Percentiles rank a stretch among this genome's conserved stretches.
phyloP scores from a whole-genome alignment of 2,113 vertebrate genomes.

The Cyprinodon tularosa region DNA sequence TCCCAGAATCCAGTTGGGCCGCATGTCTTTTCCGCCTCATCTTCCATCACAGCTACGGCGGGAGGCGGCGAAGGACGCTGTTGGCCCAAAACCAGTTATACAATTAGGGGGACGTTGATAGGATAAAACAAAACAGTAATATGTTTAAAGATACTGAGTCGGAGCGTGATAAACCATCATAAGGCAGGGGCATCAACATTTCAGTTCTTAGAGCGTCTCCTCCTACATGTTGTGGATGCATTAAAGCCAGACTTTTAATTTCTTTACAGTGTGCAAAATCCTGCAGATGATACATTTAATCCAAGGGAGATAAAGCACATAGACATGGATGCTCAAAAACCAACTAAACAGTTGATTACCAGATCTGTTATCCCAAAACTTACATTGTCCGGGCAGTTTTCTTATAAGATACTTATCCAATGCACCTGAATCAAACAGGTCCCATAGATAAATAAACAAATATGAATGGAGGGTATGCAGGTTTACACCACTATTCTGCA shows the following conservation, averaged over 20 bases:
- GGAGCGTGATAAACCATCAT: not conserved
- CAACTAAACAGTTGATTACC: too few species aligned
- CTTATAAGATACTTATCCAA: not conserved
- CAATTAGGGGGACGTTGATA: not conserved
- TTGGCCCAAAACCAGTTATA: not conserved
- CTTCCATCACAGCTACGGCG: slow-evolving; percentile 84
- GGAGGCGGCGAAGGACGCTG: slow-evolving; percentile 85
- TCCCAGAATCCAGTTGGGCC: slow-evolving; percentile 95
- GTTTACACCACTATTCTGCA: not conserved
- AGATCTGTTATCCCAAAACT: too few species aligned
- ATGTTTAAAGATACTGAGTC: not conserved
- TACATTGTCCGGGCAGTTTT: not conserved
- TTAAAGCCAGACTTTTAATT: too few species aligned
- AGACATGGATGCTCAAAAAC: too few species aligned
- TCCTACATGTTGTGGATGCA: not conserved
- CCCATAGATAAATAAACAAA: too few species aligned
- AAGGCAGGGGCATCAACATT: not conserved
- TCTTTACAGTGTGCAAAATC: too few species aligned
- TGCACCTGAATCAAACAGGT: too few species aligned
- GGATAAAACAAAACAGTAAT: not conserved
- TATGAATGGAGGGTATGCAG: too few species aligned
- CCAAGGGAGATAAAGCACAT: too few species aligned
- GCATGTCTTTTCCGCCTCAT: slow-evolving; percentile 86
- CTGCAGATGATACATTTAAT: too few species aligned
- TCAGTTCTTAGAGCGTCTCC: not conserved